Evolutionary conservation across 2,797 vertebrate genomes (phyloP).

Genomic region (Lacerta bilineata): DNA sequence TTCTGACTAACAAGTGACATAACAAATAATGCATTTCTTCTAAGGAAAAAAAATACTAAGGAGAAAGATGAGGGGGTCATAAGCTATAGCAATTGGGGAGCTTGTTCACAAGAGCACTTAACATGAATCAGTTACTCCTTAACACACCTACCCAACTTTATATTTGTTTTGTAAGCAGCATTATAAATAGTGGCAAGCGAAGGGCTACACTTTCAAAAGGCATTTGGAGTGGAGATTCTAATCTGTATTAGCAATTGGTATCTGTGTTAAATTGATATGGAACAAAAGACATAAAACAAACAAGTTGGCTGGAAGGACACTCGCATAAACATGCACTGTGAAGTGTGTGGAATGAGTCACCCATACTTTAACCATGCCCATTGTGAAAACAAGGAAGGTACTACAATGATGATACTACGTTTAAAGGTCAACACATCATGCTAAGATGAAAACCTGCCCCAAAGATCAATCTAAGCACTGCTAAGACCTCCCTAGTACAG

Average conservation of each 20-base stretch:
- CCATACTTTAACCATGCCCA: constrained; percentile 13
- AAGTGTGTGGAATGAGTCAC: constrained; percentile 8
- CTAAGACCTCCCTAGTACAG: constrained; percentile 3
- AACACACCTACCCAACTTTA: constrained; percentile 10
- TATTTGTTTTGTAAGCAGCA: constrained; percentile 15
- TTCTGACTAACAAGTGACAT: constrained; percentile 8
- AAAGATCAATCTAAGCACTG: neutral
- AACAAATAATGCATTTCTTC: neutral
- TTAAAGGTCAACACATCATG: neutral
- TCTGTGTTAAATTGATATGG: neutral
- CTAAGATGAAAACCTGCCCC: constrained; percentile 2
- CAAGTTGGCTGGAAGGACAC: neutral
- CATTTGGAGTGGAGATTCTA: constrained; percentile 25
- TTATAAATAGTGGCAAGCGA: constrained; percentile 2
- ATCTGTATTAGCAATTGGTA: neutral
- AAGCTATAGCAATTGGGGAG: neutral
- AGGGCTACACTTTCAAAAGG: constrained; percentile 10
- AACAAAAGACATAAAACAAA: constrained; percentile 16
- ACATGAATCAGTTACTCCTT: constrained; percentile 2
- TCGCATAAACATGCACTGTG: constrained; percentile 22
- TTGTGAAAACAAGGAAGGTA: constrained; percentile 1
- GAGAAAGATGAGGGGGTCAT: neutral
- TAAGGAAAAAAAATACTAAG: constrained; percentile 11
- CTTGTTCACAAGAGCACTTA: constrained; percentile 22
- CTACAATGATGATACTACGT: too few relatives aligned